These are phyloP conservation scores for Tethea ocularis DNA, from an alignment of 2,888 invertebrate species.

Conservation along the genomic window DNA sequence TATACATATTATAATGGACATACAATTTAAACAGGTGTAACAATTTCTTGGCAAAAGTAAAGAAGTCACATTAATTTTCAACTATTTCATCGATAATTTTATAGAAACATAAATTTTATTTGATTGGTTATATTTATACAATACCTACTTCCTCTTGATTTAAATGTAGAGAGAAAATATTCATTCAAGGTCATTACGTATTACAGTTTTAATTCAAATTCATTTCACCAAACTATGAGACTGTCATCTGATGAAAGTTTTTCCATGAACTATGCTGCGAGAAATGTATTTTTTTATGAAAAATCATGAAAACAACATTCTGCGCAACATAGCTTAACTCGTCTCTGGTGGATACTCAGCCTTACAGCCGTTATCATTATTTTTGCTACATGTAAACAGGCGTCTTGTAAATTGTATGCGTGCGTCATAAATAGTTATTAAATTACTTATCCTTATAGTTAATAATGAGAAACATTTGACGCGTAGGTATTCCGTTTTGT, in stretches of 20 bases:
- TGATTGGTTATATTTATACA: neutral
- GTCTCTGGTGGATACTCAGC: too few species aligned
- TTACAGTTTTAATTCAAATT: neutral
- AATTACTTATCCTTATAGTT: neutral
- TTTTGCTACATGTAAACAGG: too few species aligned
- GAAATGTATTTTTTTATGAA: too few species aligned
- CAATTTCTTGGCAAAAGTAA: too few species aligned
- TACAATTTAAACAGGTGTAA: neutral
- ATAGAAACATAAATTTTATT: neutral
- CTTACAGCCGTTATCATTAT: too few species aligned
- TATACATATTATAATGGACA: too few species aligned
- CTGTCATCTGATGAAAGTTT: neutral
- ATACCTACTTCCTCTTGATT: neutral
- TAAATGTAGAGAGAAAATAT: neutral
- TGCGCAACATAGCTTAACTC: too few species aligned
- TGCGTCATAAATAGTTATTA: neutral
- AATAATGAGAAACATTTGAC: neutral
- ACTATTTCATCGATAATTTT: neutral
- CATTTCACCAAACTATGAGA: slow-evolving; percentile 1
- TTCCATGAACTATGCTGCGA: neutral
- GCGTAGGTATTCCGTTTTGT: too few species aligned
- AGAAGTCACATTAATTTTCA: too few species aligned
- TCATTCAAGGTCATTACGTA: neutral
- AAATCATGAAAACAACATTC: too few species aligned
- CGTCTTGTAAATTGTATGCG: too few species aligned